Percentiles rank a stretch among this genome's conserved stretches.
Conservation (phyloP, 1,140 invertebrate species). For the Plectrocnemia conspersa region DNA sequence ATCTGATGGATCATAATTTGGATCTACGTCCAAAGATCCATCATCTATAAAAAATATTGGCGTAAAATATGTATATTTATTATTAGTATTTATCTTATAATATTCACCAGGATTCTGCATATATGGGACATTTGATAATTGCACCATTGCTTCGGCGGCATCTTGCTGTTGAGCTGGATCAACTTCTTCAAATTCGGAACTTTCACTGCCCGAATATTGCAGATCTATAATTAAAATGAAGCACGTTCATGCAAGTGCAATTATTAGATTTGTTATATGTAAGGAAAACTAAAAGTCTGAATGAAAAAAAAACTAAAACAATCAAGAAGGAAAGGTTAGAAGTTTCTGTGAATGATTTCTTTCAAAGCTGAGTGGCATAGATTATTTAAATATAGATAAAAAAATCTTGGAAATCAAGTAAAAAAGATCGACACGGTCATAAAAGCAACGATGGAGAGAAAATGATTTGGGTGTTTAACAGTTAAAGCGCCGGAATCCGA, state of each 20-base stretch:
- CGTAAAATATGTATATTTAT: background rate
- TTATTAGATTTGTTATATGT: too few species aligned
- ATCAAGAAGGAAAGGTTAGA: too few species aligned
- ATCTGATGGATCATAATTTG: constrained; percentile 82
- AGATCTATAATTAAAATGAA: constrained; percentile 40
- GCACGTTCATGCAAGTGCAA: too few species aligned
- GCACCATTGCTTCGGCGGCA: constrained; percentile 79
- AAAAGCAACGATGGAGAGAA: too few species aligned
- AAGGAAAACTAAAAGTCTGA: background rate
- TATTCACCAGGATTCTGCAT: constrained; percentile 51
- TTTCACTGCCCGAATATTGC: constrained; percentile 50
- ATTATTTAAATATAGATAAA: too few species aligned
- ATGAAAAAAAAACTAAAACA: too few species aligned
- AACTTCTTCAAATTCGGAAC: constrained; percentile 52
- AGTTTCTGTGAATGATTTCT: too few species aligned
- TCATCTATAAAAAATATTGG: constrained; percentile 44
- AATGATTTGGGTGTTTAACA: too few species aligned
- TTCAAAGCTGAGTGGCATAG: too few species aligned
- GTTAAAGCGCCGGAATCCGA: too few species aligned
- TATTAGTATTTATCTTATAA: background rate
- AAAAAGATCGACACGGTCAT: too few species aligned
- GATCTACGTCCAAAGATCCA: constrained; percentile 74
- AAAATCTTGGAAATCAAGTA: too few species aligned
- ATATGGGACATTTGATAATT: constrained; percentile 70
- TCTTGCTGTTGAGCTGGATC: constrained; percentile 67